Conservation (phyloP, 64 coral and sea anemone species). For the Actinia tenebrosa region DNA sequence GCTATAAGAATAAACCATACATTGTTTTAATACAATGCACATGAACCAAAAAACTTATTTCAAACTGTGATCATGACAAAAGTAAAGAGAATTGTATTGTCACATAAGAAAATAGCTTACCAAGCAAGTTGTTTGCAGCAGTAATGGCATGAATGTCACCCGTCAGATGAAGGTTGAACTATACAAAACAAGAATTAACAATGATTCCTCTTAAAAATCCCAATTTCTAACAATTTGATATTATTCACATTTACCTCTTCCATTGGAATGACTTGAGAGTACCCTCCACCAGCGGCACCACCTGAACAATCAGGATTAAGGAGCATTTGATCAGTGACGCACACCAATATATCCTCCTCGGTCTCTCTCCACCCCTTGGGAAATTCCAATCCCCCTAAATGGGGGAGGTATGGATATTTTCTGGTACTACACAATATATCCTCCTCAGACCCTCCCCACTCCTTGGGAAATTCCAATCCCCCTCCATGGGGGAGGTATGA, state of each 20-base stretch:
- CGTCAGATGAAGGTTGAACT: constrained; percentile 98
- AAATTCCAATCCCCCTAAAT: too few species aligned
- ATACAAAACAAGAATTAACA: constrained; percentile 10
- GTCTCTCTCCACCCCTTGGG: too few species aligned
- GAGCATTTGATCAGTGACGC: not conserved
- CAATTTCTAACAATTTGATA: too few species aligned
- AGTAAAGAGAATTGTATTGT: not conserved
- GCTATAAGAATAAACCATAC: constrained; percentile 26
- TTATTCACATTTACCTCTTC: constrained; percentile 57
- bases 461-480: too few species aligned
- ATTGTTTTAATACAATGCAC: too few species aligned
- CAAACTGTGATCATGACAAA: too few species aligned
- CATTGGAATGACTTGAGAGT: constrained; percentile 97
- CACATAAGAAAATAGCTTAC: constrained; percentile 29
- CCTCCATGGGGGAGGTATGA: not conserved
- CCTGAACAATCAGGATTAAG: constrained; percentile 32
- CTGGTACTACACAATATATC: too few species aligned
- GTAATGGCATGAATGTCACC: constrained; percentile 98
- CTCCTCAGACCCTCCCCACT: too few species aligned
- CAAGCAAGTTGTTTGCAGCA: constrained; percentile 94
- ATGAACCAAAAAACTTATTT: too few species aligned
- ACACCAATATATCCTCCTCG: too few species aligned
- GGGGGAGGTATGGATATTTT: too few species aligned
- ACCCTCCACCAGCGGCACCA: constrained; percentile 91
- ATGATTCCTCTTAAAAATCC: not conserved